These are phyloP conservation scores for Ophion slaviceki DNA, from an alignment of 2,888 invertebrate genomes.

Conservation along the genomic window DNA sequence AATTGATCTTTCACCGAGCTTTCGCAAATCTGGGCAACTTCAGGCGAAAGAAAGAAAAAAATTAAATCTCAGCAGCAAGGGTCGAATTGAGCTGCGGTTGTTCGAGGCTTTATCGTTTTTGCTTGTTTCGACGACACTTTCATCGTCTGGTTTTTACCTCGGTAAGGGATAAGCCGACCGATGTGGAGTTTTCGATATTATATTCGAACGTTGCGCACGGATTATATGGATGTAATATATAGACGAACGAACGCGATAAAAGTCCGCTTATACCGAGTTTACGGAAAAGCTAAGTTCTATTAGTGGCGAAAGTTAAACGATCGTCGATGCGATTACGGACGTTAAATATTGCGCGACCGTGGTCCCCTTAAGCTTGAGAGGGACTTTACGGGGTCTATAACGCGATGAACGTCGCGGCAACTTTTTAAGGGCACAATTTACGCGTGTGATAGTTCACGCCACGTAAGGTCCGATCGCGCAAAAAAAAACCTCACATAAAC, in stretches of 20 bases:
- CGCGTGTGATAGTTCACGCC: not conserved
- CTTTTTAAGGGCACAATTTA: not conserved
- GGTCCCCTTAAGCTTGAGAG: constrained; percentile 10
- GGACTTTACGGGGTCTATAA: not conserved
- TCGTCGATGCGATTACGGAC: constrained; percentile 17
- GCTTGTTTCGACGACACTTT: not conserved
- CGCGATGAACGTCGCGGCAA: not conserved
- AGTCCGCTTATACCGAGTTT: constrained; percentile 45
- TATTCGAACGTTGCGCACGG: not conserved
- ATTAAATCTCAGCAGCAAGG: not conserved
- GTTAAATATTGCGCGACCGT: constrained; percentile 2
- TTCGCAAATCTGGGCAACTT: not conserved
- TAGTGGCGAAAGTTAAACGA: constrained; percentile 37
- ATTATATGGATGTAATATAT: not conserved
- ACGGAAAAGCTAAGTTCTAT: constrained; percentile 48
- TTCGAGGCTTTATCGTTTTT: not conserved
- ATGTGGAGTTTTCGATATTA: constrained; percentile 35
- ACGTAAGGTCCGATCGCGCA: not conserved
- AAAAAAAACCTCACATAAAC: not conserved
- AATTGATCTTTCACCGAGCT: not conserved
- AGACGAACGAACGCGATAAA: constrained; percentile 3
- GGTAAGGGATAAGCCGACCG: constrained; percentile 36
- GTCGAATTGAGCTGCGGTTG: not conserved
- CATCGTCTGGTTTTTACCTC: not conserved
- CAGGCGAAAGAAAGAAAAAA: not conserved